Base-by-base conservation (phyloP, 2,888 invertebrate species). In the Alsophila aescularia region DNA sequence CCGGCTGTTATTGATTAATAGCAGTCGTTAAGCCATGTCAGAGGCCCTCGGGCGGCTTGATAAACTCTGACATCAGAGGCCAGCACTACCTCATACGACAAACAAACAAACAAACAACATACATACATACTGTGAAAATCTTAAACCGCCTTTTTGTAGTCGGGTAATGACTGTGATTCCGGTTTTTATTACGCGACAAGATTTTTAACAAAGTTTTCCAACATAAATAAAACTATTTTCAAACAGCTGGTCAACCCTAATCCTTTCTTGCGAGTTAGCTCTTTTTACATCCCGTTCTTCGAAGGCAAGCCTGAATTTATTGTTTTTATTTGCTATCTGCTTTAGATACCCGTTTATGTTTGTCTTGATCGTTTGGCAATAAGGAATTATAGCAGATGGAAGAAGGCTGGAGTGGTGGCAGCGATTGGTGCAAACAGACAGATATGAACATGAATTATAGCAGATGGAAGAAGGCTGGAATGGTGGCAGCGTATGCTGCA, bases 251-350 rank as follows among this genome's bases (percentile, higher is more conserved):
- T 4, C 77, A 81, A 48, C 83, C 81, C 81, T 83, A 70, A 15
- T 58, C 45, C 50, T 64, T 68, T 70, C 71, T 68, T 70, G 50
- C 71, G 74, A 76, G 74, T 79, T 78, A 75, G 81, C 79, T 70
- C 69, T 80, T 81, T 82, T 81, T 77, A 70, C 67, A 65, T 67
- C 62, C 67, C 64, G 62, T 56, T 40, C 59, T 58, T 66, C 59
- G 58, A 64, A 67, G 64, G 61, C 66, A 61, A 53, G 66, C 62
- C 62, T 62, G 57, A 66, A 69, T 71, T 72, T 72, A 63, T 68
- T 66, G 70, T 69, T 69, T 64, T 59, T 66, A 69, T 66, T 65
- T 67, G 59, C 42, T 31, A 39, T 53, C 41, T 42, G 27, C 2
- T 64, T 24, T 47, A 52, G 57, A 34, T 58, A 44, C 31, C 47